A percentile compares a stretch with the other conserved stretches of the same genome.
These are phyloP conservation scores for Synanthedon formicaeformis DNA, from an alignment of 2,888 invertebrate genomes.

Conservation along the genomic window DNA sequence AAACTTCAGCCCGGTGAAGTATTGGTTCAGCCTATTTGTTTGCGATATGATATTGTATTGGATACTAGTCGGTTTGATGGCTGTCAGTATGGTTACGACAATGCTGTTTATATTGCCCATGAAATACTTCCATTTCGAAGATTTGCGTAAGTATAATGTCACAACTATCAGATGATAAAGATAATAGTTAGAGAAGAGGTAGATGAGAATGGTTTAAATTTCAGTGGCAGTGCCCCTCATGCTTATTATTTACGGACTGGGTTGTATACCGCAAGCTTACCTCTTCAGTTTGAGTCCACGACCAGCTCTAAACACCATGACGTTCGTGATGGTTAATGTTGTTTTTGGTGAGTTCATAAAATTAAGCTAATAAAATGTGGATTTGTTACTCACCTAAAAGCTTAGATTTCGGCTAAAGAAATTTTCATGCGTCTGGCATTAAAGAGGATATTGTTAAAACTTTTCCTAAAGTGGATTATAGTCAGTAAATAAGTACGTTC, in stretches of 20 bases:
- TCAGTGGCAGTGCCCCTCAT: slow-evolving; percentile 38
- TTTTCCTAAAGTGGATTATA: no score
- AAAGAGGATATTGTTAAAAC: no score
- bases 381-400: no score
- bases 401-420: no score
- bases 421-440: no score
- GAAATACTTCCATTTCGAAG: slow-evolving; percentile 23
- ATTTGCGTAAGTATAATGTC: slow-evolving; percentile 30
- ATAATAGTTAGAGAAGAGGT: no score
- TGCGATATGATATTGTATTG: slow-evolving; percentile 42
- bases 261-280: slow-evolving; percentile 53
- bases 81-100: slow-evolving; percentile 21
- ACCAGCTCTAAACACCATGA: slow-evolving; percentile 41
- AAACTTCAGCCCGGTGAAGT: slow-evolving; percentile 43
- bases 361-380: not conserved
- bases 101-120: slow-evolving; percentile 24
- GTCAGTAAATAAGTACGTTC: no score
- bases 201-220: slow-evolving; percentile 9
- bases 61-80: slow-evolving; percentile 33
- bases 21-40: slow-evolving; percentile 43
- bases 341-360: slow-evolving; percentile 31
- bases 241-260: slow-evolving; percentile 38
- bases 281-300: slow-evolving; percentile 47
- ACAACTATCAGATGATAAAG: no score
- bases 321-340: slow-evolving; percentile 41